Base-by-base conservation (phyloP, 2,888 invertebrate species). In the Temnothorax unifasciatus region DNA sequence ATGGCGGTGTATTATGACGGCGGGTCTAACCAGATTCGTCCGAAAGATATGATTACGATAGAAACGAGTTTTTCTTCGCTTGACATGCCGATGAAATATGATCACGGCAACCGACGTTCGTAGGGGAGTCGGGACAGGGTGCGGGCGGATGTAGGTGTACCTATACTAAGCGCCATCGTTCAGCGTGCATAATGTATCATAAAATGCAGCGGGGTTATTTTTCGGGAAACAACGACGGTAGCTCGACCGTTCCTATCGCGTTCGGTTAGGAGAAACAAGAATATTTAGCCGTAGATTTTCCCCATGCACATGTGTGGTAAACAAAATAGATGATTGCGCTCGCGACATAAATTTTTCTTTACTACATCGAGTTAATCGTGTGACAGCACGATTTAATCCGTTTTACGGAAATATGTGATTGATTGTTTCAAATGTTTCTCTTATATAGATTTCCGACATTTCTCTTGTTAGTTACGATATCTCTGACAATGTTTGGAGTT, bases 31-130 rank as follows among this genome's bases (percentile, higher is more conserved):
- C 71, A 86, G 50, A 85, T 88, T 88, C 71, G 81, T 50, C 63
- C 63, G 47, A 61, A 66, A 83, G 83, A 83, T 83, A 83, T 47
- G 83, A 83, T 79, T 81, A 66, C 83, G 81, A 38, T 81, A 64
- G 79, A 68, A 79, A 63, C 83, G 77, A 64, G 76, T 83, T 83
- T 83, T 83, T 83, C 83, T 83, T 79, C 57, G 77, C 66, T 41
- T 66, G 83, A 83, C 83, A 64, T 61, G 68, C 61, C 81, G 83
- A 83, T 83, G 83, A 83, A 83, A 83, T 76, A 83, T 79, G 79
- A 83, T 83, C 77, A 57, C 66, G 77, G 63, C 41, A 64, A 75
- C 82, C 63, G 68, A 66, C 83, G 41, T 74, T 34, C 59, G 76
- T 54, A 50, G n/a, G 50, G n/a, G 21, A 63, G 21, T 21, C 0